These are phyloP conservation scores for Microplitis demolitor DNA, from an alignment of 1,140 invertebrate genomes.

Conservation along the genomic window DNA sequence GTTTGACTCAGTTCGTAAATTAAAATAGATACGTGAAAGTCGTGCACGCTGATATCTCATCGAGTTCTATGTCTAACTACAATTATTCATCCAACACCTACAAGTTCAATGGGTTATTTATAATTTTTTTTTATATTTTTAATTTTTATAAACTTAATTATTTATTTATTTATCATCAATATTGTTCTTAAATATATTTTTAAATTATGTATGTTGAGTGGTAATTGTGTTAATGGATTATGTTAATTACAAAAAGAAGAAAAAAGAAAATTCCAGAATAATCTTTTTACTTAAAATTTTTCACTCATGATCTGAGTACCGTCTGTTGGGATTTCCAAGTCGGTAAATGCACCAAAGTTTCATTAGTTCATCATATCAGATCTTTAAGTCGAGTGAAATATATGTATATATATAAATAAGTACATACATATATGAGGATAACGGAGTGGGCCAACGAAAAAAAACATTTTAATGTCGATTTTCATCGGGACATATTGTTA, in stretches of 20 bases:
- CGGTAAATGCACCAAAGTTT: not conserved
- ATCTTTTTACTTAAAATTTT: too few relatives aligned
- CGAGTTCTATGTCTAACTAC: constrained; percentile 2
- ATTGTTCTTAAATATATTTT: not conserved
- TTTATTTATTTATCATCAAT: not conserved
- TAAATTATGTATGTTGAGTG: too few relatives aligned
- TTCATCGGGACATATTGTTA: constrained; percentile 18
- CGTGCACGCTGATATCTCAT: constrained; percentile 31
- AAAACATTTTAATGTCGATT: constrained; percentile 7
- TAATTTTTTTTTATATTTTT: not conserved
- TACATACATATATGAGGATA: not conserved
- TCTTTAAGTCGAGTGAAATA: too few relatives aligned
- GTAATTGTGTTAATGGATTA: too few relatives aligned
- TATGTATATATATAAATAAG: not conserved
- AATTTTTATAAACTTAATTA: not conserved
- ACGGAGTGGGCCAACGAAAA: not conserved
- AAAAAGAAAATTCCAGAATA: not conserved
- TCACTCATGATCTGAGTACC: too few relatives aligned
- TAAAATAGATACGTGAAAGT: constrained; percentile 60
- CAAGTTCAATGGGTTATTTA: not conserved
- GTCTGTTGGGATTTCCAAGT: too few relatives aligned
- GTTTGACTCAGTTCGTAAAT: constrained; percentile 55
- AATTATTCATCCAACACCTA: not conserved
- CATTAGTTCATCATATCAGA: not conserved
- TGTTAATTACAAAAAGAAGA: too few relatives aligned